Evolutionary conservation across 2,797 vertebrate genomes (phyloP).

Genomic region (Rhadinocentrus ornatus): DNA sequence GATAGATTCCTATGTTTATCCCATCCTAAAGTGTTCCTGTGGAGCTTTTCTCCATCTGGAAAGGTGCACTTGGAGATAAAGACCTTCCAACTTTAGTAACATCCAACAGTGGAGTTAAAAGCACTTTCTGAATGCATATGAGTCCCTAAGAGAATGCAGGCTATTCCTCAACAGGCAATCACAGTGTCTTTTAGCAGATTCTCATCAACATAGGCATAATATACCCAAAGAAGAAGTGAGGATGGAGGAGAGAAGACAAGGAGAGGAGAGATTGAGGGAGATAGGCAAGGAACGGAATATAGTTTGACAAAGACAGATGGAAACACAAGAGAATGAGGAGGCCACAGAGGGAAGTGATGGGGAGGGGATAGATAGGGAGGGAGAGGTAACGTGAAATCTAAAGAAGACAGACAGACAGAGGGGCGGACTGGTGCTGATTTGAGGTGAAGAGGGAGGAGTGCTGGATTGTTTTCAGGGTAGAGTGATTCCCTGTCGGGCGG

Average conservation of each 20-base stretch:
- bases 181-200: constrained; percentile 64
- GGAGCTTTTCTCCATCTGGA: constrained; percentile 50
- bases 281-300: constrained; percentile 64
- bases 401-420: constrained; percentile 62
- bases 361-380: constrained; percentile 57
- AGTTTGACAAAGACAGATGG: constrained; percentile 79
- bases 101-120: constrained; percentile 48
- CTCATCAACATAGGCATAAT: constrained; percentile 67
- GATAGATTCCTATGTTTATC: constrained; percentile 56
- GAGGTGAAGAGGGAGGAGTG: constrained; percentile 49
- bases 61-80: constrained; percentile 71
- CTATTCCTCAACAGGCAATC: constrained; percentile 70
- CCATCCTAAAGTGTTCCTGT: constrained; percentile 40
- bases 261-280: constrained; percentile 62
- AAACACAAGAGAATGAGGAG: constrained; percentile 67
- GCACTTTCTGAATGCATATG: constrained; percentile 58
- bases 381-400: constrained; percentile 65
- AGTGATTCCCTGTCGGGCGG: constrained; percentile 72
- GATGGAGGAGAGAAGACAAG: constrained; percentile 37
- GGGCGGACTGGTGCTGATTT: constrained; percentile 54
- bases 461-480: constrained; percentile 79
- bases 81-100: constrained; percentile 64
- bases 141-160: constrained; percentile 59
- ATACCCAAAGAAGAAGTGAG: constrained; percentile 52
- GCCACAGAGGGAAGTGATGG: constrained; percentile 67